Evolutionary conservation across 30 jellyfish, hydroid and myxozoan genomes (phyloP).

Genomic region (Aurelia coerulea): DNA sequence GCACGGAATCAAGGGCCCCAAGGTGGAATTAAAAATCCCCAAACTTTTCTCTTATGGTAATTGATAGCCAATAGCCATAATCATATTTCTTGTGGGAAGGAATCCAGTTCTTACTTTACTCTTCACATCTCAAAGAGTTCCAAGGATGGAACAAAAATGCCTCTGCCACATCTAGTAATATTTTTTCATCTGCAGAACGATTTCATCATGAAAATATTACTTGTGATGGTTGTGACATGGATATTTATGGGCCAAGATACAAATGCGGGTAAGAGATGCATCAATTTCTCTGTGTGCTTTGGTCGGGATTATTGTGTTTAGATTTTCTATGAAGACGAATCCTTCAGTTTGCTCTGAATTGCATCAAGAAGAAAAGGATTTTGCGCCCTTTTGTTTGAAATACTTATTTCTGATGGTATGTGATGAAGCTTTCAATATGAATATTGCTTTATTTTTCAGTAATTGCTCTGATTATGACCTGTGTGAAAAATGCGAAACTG

Average conservation of each 20-base stretch:
- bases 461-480: conserved; percentile 93
- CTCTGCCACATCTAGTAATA: neutral
- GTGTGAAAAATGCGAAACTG: conserved; percentile 84
- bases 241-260: conserved; percentile 84
- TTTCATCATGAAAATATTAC: conserved; percentile 72
- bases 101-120: no score
- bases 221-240: conserved; percentile 86
- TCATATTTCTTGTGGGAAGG: no score
- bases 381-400: neutral
- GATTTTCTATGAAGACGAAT: no score
- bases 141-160: no score
- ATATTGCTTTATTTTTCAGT: conserved; percentile 24
- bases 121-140: neutral
- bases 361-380: no score
- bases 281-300: neutral
- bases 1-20: no score
- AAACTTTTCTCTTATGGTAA: no score
- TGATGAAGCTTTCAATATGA: no score
- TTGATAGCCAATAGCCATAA: no score
- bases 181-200: conserved; percentile 18
- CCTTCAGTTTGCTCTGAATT: no score
- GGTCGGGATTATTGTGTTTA: neutral
- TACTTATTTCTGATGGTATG: neutral
- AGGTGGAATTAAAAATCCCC: no score
- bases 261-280: conserved; percentile 80